Evolutionary conservation across 2,113 vertebrate genomes (phyloP), one percentile per base, ranked within the genome.

Genomic region (Crocuta crocuta): DNA sequence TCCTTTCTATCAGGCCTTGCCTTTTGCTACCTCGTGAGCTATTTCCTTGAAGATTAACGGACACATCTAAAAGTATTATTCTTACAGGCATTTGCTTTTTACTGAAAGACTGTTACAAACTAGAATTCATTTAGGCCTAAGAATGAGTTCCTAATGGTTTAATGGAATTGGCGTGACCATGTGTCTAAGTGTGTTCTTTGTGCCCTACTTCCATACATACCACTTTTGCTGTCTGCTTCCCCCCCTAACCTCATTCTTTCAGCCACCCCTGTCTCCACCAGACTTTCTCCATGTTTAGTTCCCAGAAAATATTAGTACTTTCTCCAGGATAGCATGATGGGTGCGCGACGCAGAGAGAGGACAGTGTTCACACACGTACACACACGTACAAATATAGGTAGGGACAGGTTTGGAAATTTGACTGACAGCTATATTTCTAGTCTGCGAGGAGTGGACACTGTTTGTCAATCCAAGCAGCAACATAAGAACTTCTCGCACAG

Each of bases 31-130:
- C n/a, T 95, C 82, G 10, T 89, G 55, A 92, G 50, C 24, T 92
- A 17, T 93, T 96, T 95, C 45, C 17, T 98, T 2, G 66, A 73
- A 48, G 43, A 45, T 70, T 76, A 78, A 31, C 50, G 12, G 43
- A 33, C 78, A 70, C 10, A 85, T 88, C 28, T 94, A 65, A 83
- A 85, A 79, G 28, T 90, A 84, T 71, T 90, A 80, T 48, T 96
- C 4, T 17, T 45, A 80, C 7, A 81, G 28, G 65, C 61, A 89
- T 93, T 88, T 93, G n/a, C 35, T 79, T 68, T 79, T 95, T 88
- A 84, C 63, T 90, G 58, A 87, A 92, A 55, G 24, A 78, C 28
- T 86, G 0, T 89, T 81, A 78, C 9, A 58, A 15, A 63, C 2
- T 79, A 65, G 43, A 93, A 88, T 95, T 50, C 7, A 85, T 80